Base-by-base conservation (phyloP, 2,113 vertebrate genomes). In the Anoura caudifer region DNA sequence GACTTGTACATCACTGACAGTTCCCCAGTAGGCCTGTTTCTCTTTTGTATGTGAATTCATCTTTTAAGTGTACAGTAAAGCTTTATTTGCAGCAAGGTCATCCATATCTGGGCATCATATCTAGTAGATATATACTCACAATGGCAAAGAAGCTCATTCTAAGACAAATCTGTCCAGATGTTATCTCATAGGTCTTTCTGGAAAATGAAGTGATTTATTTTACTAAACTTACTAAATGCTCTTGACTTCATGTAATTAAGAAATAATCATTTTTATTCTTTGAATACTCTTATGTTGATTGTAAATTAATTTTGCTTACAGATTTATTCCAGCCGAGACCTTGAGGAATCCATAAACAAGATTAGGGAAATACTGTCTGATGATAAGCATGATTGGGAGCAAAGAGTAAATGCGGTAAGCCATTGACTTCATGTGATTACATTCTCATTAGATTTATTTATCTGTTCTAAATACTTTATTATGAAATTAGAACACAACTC, bases 311-410 rank as follows among this genome's bases (percentile, higher is more conserved):
- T 91, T 95, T 98, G 4, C 96, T 98, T 97, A 38, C 97, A 99
- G 99, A 99, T 99, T 98, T 99, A 99, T 98, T 99, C 99, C 2
- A 99, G 99, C 98, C 98, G 99, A 97, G 99, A 99, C 94, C 97
- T 99, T 22, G 99, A 99, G 96, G 99, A 99, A 96, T 99, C 99
- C 73, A 98, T 99, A 98, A 98, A 98, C 85, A 99, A 99, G 98
- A 99, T 99, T 98, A 98, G 99, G 97, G 99, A 99, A 96, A 98
- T 99, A 81, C 94, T 99, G 1, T 99, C 99, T 59, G 99, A 99
- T 96, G 99, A 99, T 83, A 99, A 99, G 83, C 99, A 99, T 9
- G 99, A 99, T 98, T 99, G 99, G 99, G 99, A 99, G 85, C 99
- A 99, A 97, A 98, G 99, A 97, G 99, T 99, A 61, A 98, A 98